Percentiles rank a stretch among this genome's conserved stretches.
Evolutionary conservation across 2,113 vertebrate genomes (phyloP).

Genomic region (Lophotis ruficrista): DNA sequence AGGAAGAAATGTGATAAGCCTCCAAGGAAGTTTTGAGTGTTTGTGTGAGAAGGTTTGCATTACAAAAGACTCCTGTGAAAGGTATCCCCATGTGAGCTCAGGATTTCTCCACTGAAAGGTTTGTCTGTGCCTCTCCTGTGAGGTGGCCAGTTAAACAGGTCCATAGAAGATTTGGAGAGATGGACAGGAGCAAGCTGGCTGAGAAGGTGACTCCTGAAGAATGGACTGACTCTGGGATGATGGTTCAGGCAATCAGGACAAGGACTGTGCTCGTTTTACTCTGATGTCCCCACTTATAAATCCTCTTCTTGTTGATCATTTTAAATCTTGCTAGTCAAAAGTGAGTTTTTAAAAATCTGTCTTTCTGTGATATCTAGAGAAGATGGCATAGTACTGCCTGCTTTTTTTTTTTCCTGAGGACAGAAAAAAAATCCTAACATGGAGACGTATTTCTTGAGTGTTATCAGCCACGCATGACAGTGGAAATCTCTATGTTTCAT

Average conservation of each 20-base stretch:
- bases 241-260: neutral
- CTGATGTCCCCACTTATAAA: neutral
- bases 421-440: neutral
- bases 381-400: neutral
- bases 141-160: neutral
- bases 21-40: neutral
- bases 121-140: neutral
- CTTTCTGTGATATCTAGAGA: neutral
- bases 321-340: neutral
- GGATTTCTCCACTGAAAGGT: neutral
- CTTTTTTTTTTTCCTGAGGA: neutral
- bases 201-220: neutral
- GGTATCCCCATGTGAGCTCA: neutral
- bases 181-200: neutral
- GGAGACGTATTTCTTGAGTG: neutral
- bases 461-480: neutral
- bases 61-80: neutral
- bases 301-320: neutral
- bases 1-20: slow-evolving; percentile 13
- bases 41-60: neutral
- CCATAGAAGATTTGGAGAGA: neutral
- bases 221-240: neutral
- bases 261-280: neutral
- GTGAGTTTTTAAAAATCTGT: neutral
- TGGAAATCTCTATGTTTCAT: neutral